Percentiles rank a stretch among this genome's conserved stretches.
Conservation (phyloP, 1,140 invertebrate species). For the Scaptomyza montana region DNA sequence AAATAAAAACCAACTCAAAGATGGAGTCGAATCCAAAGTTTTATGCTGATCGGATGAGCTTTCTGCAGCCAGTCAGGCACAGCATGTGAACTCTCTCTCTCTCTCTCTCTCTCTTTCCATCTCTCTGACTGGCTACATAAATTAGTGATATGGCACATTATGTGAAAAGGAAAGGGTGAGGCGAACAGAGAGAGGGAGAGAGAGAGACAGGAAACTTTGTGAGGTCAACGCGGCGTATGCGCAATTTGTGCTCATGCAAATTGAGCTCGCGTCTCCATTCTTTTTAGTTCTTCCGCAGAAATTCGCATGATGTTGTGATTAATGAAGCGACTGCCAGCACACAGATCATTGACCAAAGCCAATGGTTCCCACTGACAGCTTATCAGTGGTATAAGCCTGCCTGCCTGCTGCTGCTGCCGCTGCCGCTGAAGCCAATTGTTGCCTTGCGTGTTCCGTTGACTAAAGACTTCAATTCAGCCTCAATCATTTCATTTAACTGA, state of each 20-base stretch:
- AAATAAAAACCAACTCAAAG: constrained; percentile 1
- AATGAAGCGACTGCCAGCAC: constrained; percentile 68
- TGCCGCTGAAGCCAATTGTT: constrained; percentile 66
- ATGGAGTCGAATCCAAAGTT: constrained; percentile 6
- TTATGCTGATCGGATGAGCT: constrained; percentile 36
- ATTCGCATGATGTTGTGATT: constrained; percentile 74
- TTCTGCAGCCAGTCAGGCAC: constrained; percentile 44
- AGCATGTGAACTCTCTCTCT: constrained; percentile 45
- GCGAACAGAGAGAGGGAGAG: constrained; percentile 1
- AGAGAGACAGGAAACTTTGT: background rate
- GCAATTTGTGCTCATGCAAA: constrained; percentile 61
- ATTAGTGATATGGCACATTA: constrained; percentile 81
- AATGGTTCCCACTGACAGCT: constrained; percentile 69
- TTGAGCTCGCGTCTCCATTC: constrained; percentile 9
- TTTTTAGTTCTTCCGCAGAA: constrained; percentile 30
- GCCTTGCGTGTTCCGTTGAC: constrained; percentile 75
- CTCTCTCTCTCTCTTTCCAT: background rate
- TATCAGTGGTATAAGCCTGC: constrained; percentile 49
- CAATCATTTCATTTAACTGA: constrained; percentile 82
- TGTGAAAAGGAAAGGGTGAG: constrained; percentile 8
- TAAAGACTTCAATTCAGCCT: constrained; percentile 81
- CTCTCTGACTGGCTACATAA: constrained; percentile 53
- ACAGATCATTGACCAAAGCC: constrained; percentile 46
- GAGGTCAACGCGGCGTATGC: constrained; percentile 74
- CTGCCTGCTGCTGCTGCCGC: background rate